Percentiles rank a stretch among this genome's conserved stretches.
These are phyloP conservation scores for Apis laboriosa DNA, from an alignment of 1,140 invertebrate species.

Conservation along the genomic window DNA sequence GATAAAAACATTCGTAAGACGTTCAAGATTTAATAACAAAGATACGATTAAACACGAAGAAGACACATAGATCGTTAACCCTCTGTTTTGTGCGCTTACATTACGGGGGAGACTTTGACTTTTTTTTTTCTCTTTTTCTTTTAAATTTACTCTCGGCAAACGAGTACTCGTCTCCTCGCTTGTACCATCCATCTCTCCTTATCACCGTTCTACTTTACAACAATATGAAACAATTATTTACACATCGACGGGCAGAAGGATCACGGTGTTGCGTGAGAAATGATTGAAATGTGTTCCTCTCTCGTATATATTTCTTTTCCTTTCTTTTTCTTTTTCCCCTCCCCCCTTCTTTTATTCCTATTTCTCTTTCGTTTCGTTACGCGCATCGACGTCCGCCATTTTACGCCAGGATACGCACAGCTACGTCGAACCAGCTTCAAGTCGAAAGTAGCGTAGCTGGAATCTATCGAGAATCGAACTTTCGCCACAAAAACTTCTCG, in stretches of 20 bases:
- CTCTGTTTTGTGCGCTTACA: constrained; percentile 60
- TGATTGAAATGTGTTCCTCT: background rate
- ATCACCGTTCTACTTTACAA: constrained; percentile 61
- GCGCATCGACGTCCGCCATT: background rate
- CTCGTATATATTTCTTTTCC: background rate
- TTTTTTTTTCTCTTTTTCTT: background rate
- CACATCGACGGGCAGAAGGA: constrained; percentile 59
- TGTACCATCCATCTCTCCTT: constrained; percentile 46
- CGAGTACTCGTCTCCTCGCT: constrained; percentile 38
- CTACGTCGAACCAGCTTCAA: background rate
- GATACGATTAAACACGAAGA: constrained; percentile 69
- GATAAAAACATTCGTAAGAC: constrained; percentile 58
- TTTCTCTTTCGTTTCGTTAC: background rate
- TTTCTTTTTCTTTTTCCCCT: background rate
- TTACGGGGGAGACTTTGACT: constrained; percentile 43
- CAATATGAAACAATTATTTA: constrained; percentile 70
- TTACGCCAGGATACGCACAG: background rate
- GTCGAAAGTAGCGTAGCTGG: too few species aligned
- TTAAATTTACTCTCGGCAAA: constrained; percentile 15
- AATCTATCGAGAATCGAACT: background rate
- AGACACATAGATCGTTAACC: constrained; percentile 70
- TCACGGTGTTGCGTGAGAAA: constrained; percentile 41
- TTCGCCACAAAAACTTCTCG: background rate
- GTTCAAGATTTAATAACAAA: constrained; percentile 70
- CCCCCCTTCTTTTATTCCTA: background rate